These are phyloP conservation scores for Promerops cafer DNA, from an alignment of 2,113 vertebrate genomes.

Conservation along the genomic window DNA sequence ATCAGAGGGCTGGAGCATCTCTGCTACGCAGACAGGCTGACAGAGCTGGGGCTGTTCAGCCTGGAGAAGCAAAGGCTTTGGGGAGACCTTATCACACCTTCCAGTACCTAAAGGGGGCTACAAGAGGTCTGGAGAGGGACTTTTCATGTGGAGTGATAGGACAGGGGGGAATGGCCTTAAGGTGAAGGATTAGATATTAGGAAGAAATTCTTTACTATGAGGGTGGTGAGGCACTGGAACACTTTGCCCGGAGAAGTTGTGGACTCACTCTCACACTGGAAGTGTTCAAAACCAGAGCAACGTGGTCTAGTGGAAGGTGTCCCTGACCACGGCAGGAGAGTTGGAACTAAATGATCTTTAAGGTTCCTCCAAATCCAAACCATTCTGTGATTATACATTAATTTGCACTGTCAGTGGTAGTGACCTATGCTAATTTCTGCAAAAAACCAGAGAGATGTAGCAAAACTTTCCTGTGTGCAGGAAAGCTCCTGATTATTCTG, in stretches of 20 bases:
- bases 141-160: background rate
- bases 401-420: background rate
- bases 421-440: background rate
- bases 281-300: background rate
- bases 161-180: background rate
- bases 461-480: background rate
- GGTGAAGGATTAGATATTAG: background rate
- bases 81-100: background rate
- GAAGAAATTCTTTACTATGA: background rate
- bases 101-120: background rate
- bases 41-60: background rate
- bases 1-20: background rate
- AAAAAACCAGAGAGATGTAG: background rate
- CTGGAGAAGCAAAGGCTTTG: background rate
- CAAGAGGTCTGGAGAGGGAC: background rate
- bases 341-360: background rate
- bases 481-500: background rate
- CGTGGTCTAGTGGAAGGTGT: background rate
- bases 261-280: background rate
- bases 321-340: background rate
- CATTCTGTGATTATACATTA: background rate
- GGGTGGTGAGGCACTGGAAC: background rate
- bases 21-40: background rate
- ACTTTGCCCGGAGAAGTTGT: background rate
- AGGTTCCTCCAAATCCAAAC: background rate